Base-by-base conservation (phyloP, 2,113 vertebrate genomes). In the Gavia stellata region DNA sequence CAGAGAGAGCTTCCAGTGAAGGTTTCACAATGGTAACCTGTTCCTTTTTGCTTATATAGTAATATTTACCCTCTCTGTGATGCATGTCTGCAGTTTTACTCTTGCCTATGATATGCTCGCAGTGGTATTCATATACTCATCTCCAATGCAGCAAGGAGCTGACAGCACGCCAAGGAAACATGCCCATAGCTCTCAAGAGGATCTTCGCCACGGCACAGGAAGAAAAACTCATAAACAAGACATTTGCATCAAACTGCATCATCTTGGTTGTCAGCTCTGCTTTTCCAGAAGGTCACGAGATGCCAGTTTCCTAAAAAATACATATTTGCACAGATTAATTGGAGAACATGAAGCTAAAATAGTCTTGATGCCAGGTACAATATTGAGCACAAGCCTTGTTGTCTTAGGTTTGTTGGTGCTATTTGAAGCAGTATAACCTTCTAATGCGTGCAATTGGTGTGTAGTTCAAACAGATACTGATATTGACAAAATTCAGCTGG, bases 401-500 rank as follows among this genome's bases (percentile, higher is more conserved):
- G 5, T 19, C 47, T 73, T 45, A 36, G 49, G 20, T 52, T 65
- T 86, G 38, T 26, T 2, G 9, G 61, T 34, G 68, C 42, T 56
- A 1, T 19, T 77, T 93, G 92, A 89, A 87, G 55, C 42, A 26
- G 23, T 78, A 10, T 65, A n/a, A 87, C 42, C 62, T 82, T 88
- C 90, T 96, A 94, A 97, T 3, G 5, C 6, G 36, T 87, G 47
- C 66, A 26, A 58, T 29, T 78, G 75, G 14, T 88, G 67, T 96
- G 29, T 66, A 97, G 95, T 79, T 96, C 67, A 74, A 49, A 97
- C 97, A 97, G 98, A 94, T 50, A 88, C 94, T 93, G 87, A 61
- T 9, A 84, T 98, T 84, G 98, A 99, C 86, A 99, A 98, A 97
- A 94, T 99, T 47, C 96, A 98, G 75, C 40, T 99, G 88, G 98